Evolutionary conservation across 2,113 vertebrate genomes (phyloP).

Genomic region (Mellivora capensis): DNA sequence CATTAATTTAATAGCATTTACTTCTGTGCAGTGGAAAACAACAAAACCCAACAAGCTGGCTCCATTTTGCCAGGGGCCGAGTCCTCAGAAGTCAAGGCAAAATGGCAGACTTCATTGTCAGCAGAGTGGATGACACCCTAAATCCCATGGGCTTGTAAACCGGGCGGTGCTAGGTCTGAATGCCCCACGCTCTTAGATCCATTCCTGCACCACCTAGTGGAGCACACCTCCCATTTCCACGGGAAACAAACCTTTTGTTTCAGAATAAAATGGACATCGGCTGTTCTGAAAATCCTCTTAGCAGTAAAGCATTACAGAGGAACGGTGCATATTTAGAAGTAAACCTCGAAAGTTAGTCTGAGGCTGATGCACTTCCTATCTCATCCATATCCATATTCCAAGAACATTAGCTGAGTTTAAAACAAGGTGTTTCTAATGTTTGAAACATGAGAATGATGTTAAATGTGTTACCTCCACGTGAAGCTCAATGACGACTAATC

Average conservation of each 20-base stretch:
- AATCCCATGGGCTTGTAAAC: rapidly evolving
- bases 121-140: no score
- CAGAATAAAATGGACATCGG: not conserved
- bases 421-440: not conserved
- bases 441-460: not conserved
- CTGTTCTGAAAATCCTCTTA: not conserved
- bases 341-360: not conserved
- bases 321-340: not conserved
- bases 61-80: not conserved
- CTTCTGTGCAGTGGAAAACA: not conserved
- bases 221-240: not conserved
- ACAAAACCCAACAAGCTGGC: not conserved
- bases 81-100: not conserved
- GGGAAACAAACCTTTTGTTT: not conserved
- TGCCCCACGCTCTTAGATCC: not conserved
- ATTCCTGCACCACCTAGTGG: not conserved
- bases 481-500: not conserved
- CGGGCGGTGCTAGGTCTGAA: not conserved
- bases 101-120: not conserved
- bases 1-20: not conserved
- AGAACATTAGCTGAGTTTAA: not conserved
- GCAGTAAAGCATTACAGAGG: not conserved
- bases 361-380: not conserved
- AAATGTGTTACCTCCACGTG: not conserved
- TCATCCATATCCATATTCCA: not conserved